phyloP scores from a whole-genome alignment of 2,113 vertebrate species.

The Alethe castanea region DNA sequence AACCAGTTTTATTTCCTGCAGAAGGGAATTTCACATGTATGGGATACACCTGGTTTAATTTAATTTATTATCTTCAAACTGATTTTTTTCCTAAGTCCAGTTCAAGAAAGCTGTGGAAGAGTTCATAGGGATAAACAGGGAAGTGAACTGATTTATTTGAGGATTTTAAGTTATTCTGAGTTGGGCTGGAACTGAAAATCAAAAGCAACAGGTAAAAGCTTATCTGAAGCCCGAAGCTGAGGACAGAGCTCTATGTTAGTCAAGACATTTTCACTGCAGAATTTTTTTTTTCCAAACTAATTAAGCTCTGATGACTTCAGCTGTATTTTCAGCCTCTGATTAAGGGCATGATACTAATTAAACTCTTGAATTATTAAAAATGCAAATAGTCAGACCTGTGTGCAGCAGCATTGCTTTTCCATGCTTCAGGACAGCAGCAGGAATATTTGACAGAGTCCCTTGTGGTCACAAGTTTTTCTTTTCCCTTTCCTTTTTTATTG shows the following conservation, averaged over 20 bases:
- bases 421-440: background rate
- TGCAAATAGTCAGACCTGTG: constrained; percentile 64
- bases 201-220: background rate
- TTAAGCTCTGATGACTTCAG: constrained; percentile 76
- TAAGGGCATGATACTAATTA: constrained; percentile 74
- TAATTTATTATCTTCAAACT: background rate
- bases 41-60: background rate
- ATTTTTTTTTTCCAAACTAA: constrained; percentile 45
- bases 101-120: background rate
- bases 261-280: constrained; percentile 24
- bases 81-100: background rate
- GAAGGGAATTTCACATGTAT: background rate
- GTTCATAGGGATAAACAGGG: background rate
- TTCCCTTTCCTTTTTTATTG: background rate
- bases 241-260: background rate
- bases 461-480: background rate
- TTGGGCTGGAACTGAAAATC: background rate
- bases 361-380: constrained; percentile 75
- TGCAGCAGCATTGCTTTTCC: constrained; percentile 33
- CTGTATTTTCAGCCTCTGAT: constrained; percentile 71
- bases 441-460: background rate
- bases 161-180: background rate
- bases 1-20: background rate
- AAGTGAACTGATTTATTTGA: background rate
- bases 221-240: background rate